Evolutionary conservation across 1,140 invertebrate genomes (phyloP), one percentile per base, ranked within the genome.

Genomic region (Zaprionus lachaisei): DNA sequence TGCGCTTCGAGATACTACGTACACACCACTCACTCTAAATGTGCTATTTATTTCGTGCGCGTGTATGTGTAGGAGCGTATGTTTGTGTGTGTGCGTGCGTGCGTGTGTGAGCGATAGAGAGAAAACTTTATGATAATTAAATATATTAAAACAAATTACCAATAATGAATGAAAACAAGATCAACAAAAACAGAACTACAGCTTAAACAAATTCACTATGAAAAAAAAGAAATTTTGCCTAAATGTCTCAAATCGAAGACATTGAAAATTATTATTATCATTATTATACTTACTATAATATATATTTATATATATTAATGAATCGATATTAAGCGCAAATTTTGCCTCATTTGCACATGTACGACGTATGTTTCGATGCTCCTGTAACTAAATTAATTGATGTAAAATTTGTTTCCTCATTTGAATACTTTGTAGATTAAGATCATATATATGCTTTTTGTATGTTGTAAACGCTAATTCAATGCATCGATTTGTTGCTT

Each of bases 161-260:
- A 69, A 75, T 70, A 76, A 86, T 83, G 87, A 73, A 69, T 69
- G 57, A 66, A 51, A 74, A 38, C 47, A 9, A 51, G 22, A 72
- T 41, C 22, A 62, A 75, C 24, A 65, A 37, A 37, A 75, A 80
- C 31, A 38, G 77, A 82, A 64, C 71, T 79, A 82, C 57, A 70
- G 77, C 79, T 82, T 81, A 58, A 83, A 81, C 61, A 72, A 81
- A 81, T 80, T 80, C 60, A 86, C 72, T 82, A 77, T 75, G 65
- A 85, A 83, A 83, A 77, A 73, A 44, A 47, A 26, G 4, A 83
- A 82, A 44, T 60, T 89, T 90, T 90, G 85, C 85, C 85, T 90
- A 90, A 85, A 90, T 90, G 85, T 90, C 85, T 90, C 85, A 80
- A 79, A 79, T 51, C 61, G 85, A 89, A 90, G 85, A 90, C 85